phyloP scores from a whole-genome alignment of 2,888 invertebrate genomes.

The Cheiracanthium punctorium region DNA sequence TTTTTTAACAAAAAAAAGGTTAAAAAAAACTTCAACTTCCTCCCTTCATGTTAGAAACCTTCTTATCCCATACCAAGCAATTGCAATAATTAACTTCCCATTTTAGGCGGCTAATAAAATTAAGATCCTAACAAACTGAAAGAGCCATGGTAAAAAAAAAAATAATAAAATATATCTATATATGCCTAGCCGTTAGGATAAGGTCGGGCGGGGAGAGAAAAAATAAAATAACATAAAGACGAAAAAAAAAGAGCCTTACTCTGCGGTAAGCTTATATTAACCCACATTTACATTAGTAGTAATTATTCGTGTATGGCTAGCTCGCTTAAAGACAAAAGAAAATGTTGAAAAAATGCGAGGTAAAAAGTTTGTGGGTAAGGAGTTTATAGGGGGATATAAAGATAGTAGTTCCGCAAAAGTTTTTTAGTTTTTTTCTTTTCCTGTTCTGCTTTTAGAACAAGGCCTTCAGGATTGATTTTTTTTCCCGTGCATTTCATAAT shows the following conservation, averaged over 20 bases:
- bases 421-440: background rate
- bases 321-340: conserved; percentile 13
- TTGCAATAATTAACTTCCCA: conserved; percentile 66
- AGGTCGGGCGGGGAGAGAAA: background rate
- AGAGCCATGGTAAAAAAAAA: background rate
- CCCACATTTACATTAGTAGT: conserved; percentile 55
- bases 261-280: conserved; percentile 57
- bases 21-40: background rate
- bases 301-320: conserved; percentile 50
- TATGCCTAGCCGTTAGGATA: conserved; percentile 4
- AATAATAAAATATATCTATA: conserved; percentile 5
- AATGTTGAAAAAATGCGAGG: background rate
- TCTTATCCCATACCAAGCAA: conserved; percentile 31
- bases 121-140: conserved; percentile 50
- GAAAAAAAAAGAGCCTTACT: background rate
- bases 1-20: background rate
- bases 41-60: background rate
- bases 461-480: background rate
- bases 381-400: conserved; percentile 9
- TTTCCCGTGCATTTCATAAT: background rate
- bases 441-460: background rate
- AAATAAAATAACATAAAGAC: conserved; percentile 13
- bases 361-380: background rate
- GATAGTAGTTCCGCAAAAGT: background rate
- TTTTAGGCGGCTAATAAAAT: conserved; percentile 64